Evolutionary conservation across 2,113 vertebrate species (phyloP).

Genomic region (Psephotus haematonotus): DNA sequence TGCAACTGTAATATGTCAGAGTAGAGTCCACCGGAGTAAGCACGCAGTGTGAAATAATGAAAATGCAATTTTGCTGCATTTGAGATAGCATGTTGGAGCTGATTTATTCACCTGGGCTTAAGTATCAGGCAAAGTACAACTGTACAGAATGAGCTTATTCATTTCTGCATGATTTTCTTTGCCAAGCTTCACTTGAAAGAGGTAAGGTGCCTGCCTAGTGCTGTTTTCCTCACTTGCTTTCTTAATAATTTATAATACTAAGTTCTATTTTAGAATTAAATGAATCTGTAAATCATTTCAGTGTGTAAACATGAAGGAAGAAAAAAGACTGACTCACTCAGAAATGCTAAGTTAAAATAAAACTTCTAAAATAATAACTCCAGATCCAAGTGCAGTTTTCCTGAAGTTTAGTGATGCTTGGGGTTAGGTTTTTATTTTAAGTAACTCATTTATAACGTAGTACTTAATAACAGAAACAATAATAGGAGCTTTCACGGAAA

Average conservation of each 20-base stretch:
- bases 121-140: slow-evolving; percentile 65
- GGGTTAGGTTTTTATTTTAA: neutral
- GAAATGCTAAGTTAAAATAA: neutral
- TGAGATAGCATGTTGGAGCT: neutral
- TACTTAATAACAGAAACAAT: neutral
- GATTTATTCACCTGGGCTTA: slow-evolving; percentile 54
- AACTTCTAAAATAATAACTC: neutral
- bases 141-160: neutral
- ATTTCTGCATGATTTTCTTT: neutral
- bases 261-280: neutral
- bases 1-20: neutral
- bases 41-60: neutral
- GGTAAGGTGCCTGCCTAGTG: slow-evolving; percentile 37
- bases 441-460: neutral
- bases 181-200: neutral
- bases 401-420: neutral
- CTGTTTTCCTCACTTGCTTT: neutral
- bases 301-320: neutral
- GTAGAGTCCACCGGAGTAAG: slow-evolving; percentile 34
- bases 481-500: neutral
- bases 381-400: neutral
- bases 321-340: neutral
- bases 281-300: neutral
- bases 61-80: slow-evolving; percentile 25
- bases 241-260: neutral